Evolutionary conservation across 2,797 vertebrate species (phyloP).

Genomic region (Lutjanus campechanus): DNA sequence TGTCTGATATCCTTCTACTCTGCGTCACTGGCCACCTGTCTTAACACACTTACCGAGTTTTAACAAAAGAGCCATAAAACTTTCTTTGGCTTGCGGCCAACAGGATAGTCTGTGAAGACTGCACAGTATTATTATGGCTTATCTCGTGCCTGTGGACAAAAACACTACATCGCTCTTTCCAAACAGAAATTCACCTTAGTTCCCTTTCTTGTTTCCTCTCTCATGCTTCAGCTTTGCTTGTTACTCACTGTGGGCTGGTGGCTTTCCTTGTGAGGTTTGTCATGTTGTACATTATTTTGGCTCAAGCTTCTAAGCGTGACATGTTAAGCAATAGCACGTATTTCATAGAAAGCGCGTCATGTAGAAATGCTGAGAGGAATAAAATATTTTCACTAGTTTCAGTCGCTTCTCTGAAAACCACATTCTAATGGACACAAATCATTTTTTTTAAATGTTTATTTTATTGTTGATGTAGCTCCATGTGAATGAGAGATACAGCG

Average conservation of each 20-base stretch:
- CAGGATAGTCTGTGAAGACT: constrained; percentile 1
- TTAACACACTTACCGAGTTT: constrained; percentile 17
- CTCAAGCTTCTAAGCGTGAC: constrained; percentile 5
- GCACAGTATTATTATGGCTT: constrained; percentile 1
- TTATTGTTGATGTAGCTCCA: background rate
- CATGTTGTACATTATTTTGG: constrained; percentile 50
- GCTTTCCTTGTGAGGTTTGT: constrained; percentile 45
- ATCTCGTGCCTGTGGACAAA: background rate
- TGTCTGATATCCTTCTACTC: constrained; percentile 9
- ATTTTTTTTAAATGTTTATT: background rate
- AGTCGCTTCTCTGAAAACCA: background rate
- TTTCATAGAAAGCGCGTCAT: background rate
- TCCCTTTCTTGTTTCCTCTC: constrained; percentile 59
- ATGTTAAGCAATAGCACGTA: background rate
- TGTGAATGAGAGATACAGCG: background rate
- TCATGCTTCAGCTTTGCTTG: background rate
- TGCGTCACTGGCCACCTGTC: constrained; percentile 17
- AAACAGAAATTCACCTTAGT: constrained; percentile 30
- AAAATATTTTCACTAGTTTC: background rate
- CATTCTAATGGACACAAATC: background rate
- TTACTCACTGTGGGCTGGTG: constrained; percentile 25
- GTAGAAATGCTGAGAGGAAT: background rate
- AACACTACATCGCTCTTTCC: constrained; percentile 20
- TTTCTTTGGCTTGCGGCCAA: constrained; percentile 1
- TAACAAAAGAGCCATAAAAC: constrained; percentile 20